Evolutionary conservation across 2,797 vertebrate genomes (phyloP), one percentile per base, ranked within the genome.

Genomic region (Babyrousa celebensis): DNA sequence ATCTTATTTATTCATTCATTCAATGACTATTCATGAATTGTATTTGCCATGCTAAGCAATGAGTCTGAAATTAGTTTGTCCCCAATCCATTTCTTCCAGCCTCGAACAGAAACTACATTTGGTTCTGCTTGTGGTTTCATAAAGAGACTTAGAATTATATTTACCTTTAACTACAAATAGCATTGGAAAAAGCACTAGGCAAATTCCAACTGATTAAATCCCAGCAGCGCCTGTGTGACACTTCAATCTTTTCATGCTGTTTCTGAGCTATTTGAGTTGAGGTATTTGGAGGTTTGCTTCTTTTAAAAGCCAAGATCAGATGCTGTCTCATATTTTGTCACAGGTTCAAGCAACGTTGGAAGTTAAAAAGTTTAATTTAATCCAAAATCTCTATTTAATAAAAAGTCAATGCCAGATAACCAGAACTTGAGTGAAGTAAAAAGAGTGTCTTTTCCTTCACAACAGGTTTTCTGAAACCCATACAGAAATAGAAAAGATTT

Each of bases 31-130:
- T 87, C 77, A 29, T 54, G 15, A 91, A 79, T 87, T 91, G 52
- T 74, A 25, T 83, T 84, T 91, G 63, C 56, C 58, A 18, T 27
- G 29, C 23, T 85, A 88, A 74, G 65, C 79, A 84, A n/a, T 86
- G 62, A 96, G 97, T 98, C 96, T 97, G 96, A 98, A 97, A 97
- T 98, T 97, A 97, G 96, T 95, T 97, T 94, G 95, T 95, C 91
- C 97, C 89, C 84, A 95, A 90, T 95, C 95, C 72, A 43, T 94
- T 98, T 98, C 98, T 98, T 97, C 60, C 56, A 85, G 74, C 87
- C 85, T 96, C 92, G 82, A 80, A 80, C 62, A 96, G 85, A 97
- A 97, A 94, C 15, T 25, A 72, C 84, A 95, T 88, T 97, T 96
- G 56, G 74, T 93, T 97, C 96, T 94, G 32, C 89, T 96, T 94